phyloP scores from a whole-genome alignment of 2,888 invertebrate species.

The Cistogaster globosa region DNA sequence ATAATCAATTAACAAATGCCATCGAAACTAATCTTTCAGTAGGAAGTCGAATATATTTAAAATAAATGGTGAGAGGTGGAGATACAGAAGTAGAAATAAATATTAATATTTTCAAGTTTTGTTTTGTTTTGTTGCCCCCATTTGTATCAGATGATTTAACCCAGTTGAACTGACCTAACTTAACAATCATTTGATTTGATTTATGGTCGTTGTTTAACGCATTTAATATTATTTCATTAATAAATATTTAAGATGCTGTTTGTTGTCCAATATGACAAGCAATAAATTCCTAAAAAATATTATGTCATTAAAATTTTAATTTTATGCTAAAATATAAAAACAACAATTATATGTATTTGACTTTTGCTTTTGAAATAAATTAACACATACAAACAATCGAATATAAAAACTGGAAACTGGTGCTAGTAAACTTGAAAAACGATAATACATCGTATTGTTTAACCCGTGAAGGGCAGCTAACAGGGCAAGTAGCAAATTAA shows the following conservation, averaged over 20 bases:
- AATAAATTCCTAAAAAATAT: slow-evolving; percentile 40
- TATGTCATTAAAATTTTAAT: slow-evolving; percentile 41
- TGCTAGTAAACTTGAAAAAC: too few species aligned
- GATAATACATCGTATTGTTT: too few species aligned
- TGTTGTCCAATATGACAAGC: background rate
- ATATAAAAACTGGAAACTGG: background rate
- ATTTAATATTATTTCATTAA: slow-evolving; percentile 35
- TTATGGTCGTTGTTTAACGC: slow-evolving; percentile 29
- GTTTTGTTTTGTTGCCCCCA: background rate
- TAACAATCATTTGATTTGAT: slow-evolving; percentile 50
- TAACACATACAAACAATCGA: slow-evolving; percentile 1
- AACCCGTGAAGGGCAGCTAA: too few species aligned
- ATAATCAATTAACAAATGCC: background rate
- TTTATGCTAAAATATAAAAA: slow-evolving; percentile 11
- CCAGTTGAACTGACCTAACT: slow-evolving; percentile 45
- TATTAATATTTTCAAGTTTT: background rate
- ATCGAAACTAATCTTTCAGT: background rate
- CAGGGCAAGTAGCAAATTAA: too few species aligned
- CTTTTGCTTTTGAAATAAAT: slow-evolving; percentile 6
- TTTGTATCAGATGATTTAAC: background rate
- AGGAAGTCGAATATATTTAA: background rate
- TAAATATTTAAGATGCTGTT: slow-evolving; percentile 28
- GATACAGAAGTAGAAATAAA: background rate
- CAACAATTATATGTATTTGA: background rate
- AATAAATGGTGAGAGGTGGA: background rate